Conservation (phyloP, 2,113 vertebrate species). For the Odontophorus gujanensis region DNA sequence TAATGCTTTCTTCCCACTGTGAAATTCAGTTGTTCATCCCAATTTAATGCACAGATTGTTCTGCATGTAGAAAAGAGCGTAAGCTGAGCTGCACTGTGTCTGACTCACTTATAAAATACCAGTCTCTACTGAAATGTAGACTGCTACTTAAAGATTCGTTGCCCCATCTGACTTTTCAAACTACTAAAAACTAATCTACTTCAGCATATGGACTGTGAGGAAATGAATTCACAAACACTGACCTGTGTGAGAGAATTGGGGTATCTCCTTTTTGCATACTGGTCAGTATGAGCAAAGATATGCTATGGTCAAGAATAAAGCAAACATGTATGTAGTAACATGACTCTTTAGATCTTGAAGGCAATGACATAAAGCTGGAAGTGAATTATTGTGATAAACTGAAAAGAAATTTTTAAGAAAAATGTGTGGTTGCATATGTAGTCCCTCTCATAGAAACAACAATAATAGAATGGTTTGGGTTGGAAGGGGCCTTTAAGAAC, state of each 20-base stretch:
- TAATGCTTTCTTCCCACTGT: conserved; percentile 64
- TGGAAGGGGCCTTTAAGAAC: no score
- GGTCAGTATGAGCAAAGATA: not conserved
- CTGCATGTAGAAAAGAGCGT: conserved; percentile 1
- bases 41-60: conserved; percentile 76
- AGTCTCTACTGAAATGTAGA: not conserved
- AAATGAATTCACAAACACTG: not conserved
- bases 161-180: not conserved
- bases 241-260: not conserved
- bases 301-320: not conserved
- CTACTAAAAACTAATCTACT: not conserved
- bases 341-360: not conserved
- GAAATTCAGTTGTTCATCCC: conserved; percentile 73
- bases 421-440: not conserved
- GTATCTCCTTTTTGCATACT: not conserved
- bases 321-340: not conserved
- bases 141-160: not conserved
- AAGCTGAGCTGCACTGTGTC: not conserved
- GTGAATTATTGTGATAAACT: not conserved
- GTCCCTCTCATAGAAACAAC: no score
- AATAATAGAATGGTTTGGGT: no score
- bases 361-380: not conserved
- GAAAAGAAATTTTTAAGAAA: not conserved
- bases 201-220: not conserved
- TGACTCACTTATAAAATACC: not conserved